Base-by-base conservation (phyloP, 2,113 vertebrate species). In the Callithrix jacchus region DNA sequence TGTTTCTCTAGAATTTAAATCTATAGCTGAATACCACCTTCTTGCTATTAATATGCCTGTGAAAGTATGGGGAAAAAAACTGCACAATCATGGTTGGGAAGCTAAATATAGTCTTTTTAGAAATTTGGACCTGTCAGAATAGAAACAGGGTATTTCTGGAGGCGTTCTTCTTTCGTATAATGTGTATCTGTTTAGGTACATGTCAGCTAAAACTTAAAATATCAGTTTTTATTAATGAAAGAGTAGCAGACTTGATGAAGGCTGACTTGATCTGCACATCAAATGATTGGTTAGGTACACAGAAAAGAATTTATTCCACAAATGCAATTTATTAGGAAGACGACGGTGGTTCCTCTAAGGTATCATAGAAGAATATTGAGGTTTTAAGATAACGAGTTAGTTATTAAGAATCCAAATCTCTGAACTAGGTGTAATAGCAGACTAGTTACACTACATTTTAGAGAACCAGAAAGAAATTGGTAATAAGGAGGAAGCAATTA, bases 1-100 rank as follows among this genome's bases (percentile, higher is more conserved):
- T 87, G 87, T 97, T 98, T 97, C 96, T 61, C 96, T 96, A 96
- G 97, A 98, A 98, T 98, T 98, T 97, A 98, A 86, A 98, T 98
- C 96, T 97, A 97, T 81, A 76, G 98, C 95, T 64, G 97, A 98
- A 98, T 98, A 96, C 91, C 93, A 86, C 45, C 83, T 89, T 82
- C 97, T 98, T 97, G 97, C 87, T 97, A 94, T 98, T 97, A 97
- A 80, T 94, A 98, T 98, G 97, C 97, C 97, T 95, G 89, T 98
- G 98, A 98, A 94, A 80, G 82, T 83, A 93, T 95, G 95, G 97
- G 98, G 98, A 98, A 98, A 95, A 10, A 97, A 79, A 21, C 97
- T 97, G 98, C 56, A 83, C 56, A 80, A 90, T 98, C 96, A 96
- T 97, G 97, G 98, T 96, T 97, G 93, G 97, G 98, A 99, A 98